Evolutionary conservation across 2,888 invertebrate genomes (phyloP), one percentile per base, ranked within the genome.

Genomic region (Agriopis aurantiaria): DNA sequence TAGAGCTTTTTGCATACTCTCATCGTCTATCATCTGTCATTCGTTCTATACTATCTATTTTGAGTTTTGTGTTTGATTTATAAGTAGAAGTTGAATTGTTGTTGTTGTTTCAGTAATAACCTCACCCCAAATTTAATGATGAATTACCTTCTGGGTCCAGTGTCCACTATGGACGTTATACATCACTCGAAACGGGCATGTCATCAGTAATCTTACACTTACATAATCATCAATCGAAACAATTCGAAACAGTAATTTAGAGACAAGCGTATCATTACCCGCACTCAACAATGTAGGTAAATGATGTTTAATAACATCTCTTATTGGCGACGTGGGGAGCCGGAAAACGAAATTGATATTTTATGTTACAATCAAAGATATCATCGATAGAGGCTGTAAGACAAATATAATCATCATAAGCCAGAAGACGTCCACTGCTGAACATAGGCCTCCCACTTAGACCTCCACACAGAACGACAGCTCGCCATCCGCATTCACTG

Each of bases 271-370:
- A 79, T 85, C 78, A 87, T 87, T 88, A 85, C 65, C 69, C 75
- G 82, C 81, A 79, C 75, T 81, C 81, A 84, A 83, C 76, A 75
- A 76, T 78, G 80, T 75, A 81, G 74, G 77, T 78, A 80, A 82
- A 82, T 84, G 78, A 76, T 76, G 81, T 80, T 83, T 84, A 86
- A 83, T 85, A 85, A 86, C 83, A 83, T 80, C 80, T 82, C 74
- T n/a, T 53, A 59, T 55, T 78, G 82, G 12, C 63, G 48, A 67
- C 71, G 59, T 67, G 70, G 66, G 70, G 55, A 71, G 66, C 56
- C 76, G 69, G 63, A 53, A 55, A 63, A 52, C 63, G 33, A 64
- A 64, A 67, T 67, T 64, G 60, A 64, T 71, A 60, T 71, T 67
- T 56, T 68, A 65, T 64, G 57, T 33, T 33, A 33, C 33, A 33